Evolutionary conservation across 2,797 vertebrate genomes (phyloP).

Genomic region (Vespertilio murinus): DNA sequence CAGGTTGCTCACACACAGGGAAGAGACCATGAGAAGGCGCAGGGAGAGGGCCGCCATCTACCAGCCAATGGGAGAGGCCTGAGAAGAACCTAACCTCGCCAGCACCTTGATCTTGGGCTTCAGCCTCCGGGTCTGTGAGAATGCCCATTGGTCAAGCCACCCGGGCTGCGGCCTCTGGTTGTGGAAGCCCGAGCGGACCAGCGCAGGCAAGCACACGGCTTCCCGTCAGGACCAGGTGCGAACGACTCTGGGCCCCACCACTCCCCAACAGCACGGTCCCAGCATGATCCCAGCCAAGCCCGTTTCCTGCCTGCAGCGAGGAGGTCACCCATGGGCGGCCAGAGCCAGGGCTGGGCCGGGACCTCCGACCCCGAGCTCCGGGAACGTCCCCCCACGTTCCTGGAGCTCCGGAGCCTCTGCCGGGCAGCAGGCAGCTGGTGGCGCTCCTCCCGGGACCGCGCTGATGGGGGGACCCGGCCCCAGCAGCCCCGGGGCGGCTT

Average conservation of each 20-base stretch:
- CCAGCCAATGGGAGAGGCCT: not conserved
- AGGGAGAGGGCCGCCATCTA: too few species aligned
- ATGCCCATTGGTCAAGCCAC: not conserved
- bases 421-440: not conserved
- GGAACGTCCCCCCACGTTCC: not conserved
- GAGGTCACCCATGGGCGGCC: not conserved
- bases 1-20: accelerated
- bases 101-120: not conserved
- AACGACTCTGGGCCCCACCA: not conserved
- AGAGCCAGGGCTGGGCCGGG: not conserved
- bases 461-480: not conserved
- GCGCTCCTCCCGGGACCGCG: not conserved
- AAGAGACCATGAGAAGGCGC: not conserved
- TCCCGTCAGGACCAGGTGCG: not conserved
- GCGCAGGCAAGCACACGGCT: not conserved
- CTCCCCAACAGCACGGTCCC: not conserved
- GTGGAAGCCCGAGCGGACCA: not conserved
- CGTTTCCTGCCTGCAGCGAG: not conserved
- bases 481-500: not conserved
- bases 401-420: not conserved
- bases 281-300: not conserved
- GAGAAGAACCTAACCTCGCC: not conserved
- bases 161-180: not conserved
- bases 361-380: not conserved
- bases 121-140: not conserved